Evolutionary conservation across 2,113 vertebrate species (phyloP).

Genomic region (Mohoua ochrocephala): DNA sequence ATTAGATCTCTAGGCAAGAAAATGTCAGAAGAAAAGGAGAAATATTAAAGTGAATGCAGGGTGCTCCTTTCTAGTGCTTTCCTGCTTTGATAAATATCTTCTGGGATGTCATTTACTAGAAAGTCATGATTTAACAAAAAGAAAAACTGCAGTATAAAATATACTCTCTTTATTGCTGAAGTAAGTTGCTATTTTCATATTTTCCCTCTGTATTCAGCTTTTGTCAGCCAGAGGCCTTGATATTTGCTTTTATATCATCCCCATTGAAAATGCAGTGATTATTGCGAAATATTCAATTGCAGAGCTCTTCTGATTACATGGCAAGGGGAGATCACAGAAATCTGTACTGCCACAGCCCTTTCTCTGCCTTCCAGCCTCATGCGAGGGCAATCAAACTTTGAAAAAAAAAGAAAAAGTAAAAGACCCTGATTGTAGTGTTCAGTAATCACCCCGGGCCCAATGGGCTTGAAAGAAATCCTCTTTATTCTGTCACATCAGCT

Average conservation of each 20-base stretch:
- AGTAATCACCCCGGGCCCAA: slow-evolving; percentile 33
- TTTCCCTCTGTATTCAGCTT: slow-evolving; percentile 68
- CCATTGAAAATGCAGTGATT: slow-evolving; percentile 66
- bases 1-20: slow-evolving; percentile 81
- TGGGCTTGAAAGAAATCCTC: slow-evolving; percentile 43
- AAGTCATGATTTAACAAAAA: slow-evolving; percentile 78
- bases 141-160: slow-evolving; percentile 66
- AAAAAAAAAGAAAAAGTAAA: not conserved
- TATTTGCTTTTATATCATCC: slow-evolving; percentile 67
- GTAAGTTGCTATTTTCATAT: slow-evolving; percentile 70
- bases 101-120: slow-evolving; percentile 79
- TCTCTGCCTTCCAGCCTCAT: slow-evolving; percentile 15
- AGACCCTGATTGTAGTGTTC: slow-evolving; percentile 41
- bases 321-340: slow-evolving; percentile 10
- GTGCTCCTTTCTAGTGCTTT: slow-evolving; percentile 70
- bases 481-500: slow-evolving; percentile 20
- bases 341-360: slow-evolving; percentile 1
- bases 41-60: slow-evolving; percentile 78
- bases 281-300: slow-evolving; percentile 58
- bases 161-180: slow-evolving; percentile 66
- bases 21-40: slow-evolving; percentile 76
- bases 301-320: slow-evolving; percentile 53
- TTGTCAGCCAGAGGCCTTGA: slow-evolving; percentile 67
- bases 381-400: not conserved
- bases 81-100: slow-evolving; percentile 84